Evolutionary conservation across 30 jellyfish, hydroid and myxozoan species (phyloP).

Genomic region (Morbakka virulenta): DNA sequence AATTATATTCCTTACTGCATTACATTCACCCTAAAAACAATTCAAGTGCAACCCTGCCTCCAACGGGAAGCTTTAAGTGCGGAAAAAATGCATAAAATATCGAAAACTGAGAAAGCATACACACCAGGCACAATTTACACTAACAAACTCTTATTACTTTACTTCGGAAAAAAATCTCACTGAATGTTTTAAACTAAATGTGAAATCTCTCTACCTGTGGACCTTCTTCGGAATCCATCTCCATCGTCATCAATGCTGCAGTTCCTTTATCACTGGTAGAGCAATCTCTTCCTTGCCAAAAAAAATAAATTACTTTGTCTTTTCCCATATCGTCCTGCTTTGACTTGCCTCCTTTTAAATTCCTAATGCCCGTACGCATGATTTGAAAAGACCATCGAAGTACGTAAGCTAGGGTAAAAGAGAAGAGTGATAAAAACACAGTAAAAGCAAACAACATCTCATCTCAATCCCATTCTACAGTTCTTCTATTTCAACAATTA

Average conservation of each 20-base stretch:
- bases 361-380: slow-evolving; percentile 91
- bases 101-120: too few relatives aligned
- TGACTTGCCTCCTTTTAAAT: slow-evolving; percentile 91
- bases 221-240: slow-evolving; percentile 94
- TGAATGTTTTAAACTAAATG: too few relatives aligned
- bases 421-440: background rate
- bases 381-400: slow-evolving; percentile 89
- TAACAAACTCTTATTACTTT: too few relatives aligned
- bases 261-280: slow-evolving; percentile 94
- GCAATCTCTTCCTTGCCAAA: slow-evolving; percentile 99
- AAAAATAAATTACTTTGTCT: slow-evolving; percentile 76
- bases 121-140: too few relatives aligned
- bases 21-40: too few relatives aligned
- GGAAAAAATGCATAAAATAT: too few relatives aligned
- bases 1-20: too few relatives aligned
- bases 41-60: too few relatives aligned
- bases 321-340: slow-evolving; percentile 93
- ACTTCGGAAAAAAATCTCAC: too few relatives aligned
- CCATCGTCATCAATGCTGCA: slow-evolving; percentile 96
- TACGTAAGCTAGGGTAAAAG: slow-evolving; percentile 59
- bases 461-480: too few relatives aligned
- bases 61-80: too few relatives aligned
- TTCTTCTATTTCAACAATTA: too few relatives aligned
- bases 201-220: slow-evolving; percentile 77
- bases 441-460: background rate